Conservation (phyloP, 2,113 vertebrate species). For the Ursus arctos region DNA sequence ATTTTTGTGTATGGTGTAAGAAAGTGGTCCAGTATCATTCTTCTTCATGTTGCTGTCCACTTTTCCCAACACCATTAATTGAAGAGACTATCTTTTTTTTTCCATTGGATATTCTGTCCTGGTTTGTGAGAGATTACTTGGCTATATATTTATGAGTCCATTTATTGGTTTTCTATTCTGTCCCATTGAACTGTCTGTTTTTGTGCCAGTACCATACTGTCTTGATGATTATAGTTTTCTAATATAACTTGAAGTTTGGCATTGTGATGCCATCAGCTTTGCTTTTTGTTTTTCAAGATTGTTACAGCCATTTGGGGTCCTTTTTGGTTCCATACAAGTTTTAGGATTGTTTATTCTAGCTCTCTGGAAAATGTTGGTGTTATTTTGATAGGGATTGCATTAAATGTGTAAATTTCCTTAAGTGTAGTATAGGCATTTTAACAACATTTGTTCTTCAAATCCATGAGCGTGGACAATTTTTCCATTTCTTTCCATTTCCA, state of each 20-base stretch:
- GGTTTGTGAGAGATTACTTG: not conserved
- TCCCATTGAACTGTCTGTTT: not conserved
- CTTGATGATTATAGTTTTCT: not conserved
- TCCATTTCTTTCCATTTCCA: no score
- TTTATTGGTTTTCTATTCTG: not conserved
- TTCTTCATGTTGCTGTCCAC: not conserved
- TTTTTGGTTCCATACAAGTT: not conserved
- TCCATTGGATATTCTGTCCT: not conserved
- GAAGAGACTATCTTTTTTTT: not conserved
- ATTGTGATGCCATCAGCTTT: not conserved
- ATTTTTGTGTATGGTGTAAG: not conserved
- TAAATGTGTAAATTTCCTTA: no score
- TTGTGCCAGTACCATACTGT: not conserved
- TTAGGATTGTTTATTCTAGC: not conserved
- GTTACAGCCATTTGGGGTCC: not conserved
- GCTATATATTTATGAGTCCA: not conserved
- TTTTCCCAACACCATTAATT: not conserved
- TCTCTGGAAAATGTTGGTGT: not conserved
- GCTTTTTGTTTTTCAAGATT: not conserved
- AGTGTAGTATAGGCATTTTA: no score
- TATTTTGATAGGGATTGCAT: not conserved
- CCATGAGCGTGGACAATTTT: no score
- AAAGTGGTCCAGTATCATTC: not conserved
- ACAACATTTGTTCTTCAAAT: no score
- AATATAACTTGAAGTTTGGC: not conserved